Evolutionary conservation across 2,888 invertebrate genomes (phyloP), one percentile per base, ranked within the genome.

Genomic region (Platynereis dumerilii): DNA sequence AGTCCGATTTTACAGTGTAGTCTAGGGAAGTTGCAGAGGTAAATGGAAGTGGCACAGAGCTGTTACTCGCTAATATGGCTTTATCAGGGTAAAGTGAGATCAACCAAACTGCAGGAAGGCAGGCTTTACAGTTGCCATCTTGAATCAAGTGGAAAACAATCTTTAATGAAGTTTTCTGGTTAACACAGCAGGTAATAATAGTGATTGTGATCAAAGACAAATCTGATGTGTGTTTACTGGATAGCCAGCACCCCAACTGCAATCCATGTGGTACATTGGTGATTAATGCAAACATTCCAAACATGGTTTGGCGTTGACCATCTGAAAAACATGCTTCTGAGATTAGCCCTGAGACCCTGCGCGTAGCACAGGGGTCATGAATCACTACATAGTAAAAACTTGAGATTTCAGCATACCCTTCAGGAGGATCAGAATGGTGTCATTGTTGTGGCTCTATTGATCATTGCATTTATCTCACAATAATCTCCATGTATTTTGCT

Each of bases 81-180:
- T 48, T n/a, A 48, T 48, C 48, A 10, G 22, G n/a, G 22, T 48
- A 5, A n/a, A 20, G 7, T n/a, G 48, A 48, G 22, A n/a, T 22
- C n/a, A n/a, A n/a, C 48, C 48, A 48, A 48, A 48, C 22, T 7
- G n/a, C 5, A 5, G 17, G 22, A 20, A 48, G 22, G 48, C 48
- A 48, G 48, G 48, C 48, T 12, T 48, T 22, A n/a, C n/a, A 48
- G n/a, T 48, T 48, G 48, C 48, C 48, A 48, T 48, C 48, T 48
- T 22, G n/a, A n/a, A 5, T 48, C 48, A n/a, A 48, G 20, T 48
- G 48, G 48, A 22, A 48, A 48, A 48, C 17, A n/a, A 48, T 48
- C 48, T 48, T n/a, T n/a, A 20, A 48, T 48, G 22, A 48, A 48
- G 22, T 48, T n/a, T 48, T 5, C 7, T 48, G 48, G 48, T 5